Conservation (phyloP, 2,797 vertebrate species). For the Alcedo atthis region DNA sequence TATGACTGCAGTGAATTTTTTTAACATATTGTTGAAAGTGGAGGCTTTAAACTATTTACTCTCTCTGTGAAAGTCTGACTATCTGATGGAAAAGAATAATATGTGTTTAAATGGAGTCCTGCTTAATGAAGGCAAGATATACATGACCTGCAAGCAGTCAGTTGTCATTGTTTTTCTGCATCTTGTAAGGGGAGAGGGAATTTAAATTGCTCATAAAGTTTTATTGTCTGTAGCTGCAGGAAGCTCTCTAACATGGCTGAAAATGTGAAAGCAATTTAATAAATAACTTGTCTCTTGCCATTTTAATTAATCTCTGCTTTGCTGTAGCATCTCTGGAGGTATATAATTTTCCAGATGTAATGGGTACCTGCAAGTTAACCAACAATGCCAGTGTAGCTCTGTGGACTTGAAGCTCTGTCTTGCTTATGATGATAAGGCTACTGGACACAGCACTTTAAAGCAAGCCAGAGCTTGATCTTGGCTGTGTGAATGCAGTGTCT, state of each 20-base stretch:
- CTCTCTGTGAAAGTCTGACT: constrained; percentile 3
- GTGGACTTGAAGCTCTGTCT: not conserved
- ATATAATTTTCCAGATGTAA: not conserved
- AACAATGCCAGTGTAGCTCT: not conserved
- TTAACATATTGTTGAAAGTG: constrained; percentile 48
- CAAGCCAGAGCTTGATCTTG: not conserved
- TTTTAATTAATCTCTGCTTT: constrained; percentile 35
- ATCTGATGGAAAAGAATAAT: constrained; percentile 40
- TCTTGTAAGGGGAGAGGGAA: constrained; percentile 33
- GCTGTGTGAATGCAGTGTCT: fast-evolving
- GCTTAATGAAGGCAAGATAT: constrained; percentile 48
- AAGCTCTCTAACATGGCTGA: constrained; percentile 14
- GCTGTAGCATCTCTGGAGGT: not conserved
- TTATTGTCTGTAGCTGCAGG: constrained; percentile 63
- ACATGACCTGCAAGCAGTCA: constrained; percentile 36
- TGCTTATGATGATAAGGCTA: not conserved
- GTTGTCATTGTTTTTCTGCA: constrained; percentile 38
- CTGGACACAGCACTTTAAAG: not conserved
- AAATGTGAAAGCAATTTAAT: constrained; percentile 49
- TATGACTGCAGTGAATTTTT: constrained; percentile 45
- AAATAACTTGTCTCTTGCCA: constrained; percentile 18
- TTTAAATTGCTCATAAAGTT: constrained; percentile 63
- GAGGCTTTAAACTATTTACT: constrained; percentile 60
- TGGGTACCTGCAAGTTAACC: not conserved
- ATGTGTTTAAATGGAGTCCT: constrained; percentile 36